Evolutionary conservation across 2,797 vertebrate species (phyloP), one percentile per base, ranked within the genome.

Genomic region (Enoplosus armatus): DNA sequence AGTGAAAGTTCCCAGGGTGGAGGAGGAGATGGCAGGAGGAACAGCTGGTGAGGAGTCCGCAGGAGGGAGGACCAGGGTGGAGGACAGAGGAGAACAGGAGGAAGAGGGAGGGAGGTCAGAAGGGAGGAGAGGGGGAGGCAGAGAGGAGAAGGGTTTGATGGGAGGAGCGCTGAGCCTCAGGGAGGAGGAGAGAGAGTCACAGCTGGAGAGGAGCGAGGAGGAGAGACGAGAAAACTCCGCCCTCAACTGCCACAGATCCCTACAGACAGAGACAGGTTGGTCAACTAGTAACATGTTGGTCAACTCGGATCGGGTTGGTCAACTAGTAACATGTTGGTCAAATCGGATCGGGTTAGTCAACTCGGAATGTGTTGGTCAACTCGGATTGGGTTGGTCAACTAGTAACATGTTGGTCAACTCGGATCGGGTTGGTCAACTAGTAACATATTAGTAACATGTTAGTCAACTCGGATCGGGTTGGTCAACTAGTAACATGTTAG

Each of bases 191-290:
- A 95, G 51, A 0, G 29, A 91, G 67, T 94, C 94, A 75, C 96
- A 97, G 85, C 61, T 95, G 67, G 93, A 93, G 61, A 97, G 89
- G 64, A 98, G 91, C 2, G 94, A 95, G 3, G 96, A 95, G 11
- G 95, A 97, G 62, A 97, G 90, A 62, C 87, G 95, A 29, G 95
- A 90, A 0, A 98, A 96, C 71, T 98, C 96, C 0, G 95, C 97
- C 82, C 95, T 95, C 67, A 98, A 81, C 87, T 96, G 95, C 68
- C 95, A 96, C 64, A 99, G 89, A 79, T 98, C 97, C 89, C 98
- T 97, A 58, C 29, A 75, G 15, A 73, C 11, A 65, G 6, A 68
- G 35, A 60, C 1, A 14, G 31, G 11, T 15, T 1, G 12, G 54
- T 24, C 58, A 62, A 9, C 20, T 33, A n/a, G n/a, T 8, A n/a